Evolutionary conservation across 2,888 invertebrate species (phyloP), one percentile per base, ranked within the genome.

Genomic region (Drosophila greeni): DNA sequence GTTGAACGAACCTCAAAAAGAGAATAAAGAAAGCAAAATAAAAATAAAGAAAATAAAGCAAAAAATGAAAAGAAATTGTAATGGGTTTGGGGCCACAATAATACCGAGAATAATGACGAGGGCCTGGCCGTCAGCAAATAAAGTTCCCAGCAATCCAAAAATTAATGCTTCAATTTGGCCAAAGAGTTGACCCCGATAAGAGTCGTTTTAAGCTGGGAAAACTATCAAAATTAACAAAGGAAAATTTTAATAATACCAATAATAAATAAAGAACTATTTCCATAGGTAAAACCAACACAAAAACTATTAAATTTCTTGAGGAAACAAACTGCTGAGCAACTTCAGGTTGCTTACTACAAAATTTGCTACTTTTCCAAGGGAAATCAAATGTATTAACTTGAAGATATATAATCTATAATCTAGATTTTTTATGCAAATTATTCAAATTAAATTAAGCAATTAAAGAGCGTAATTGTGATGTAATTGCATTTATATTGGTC

Each of bases 1-100:
- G 66, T 66, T 66, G 62, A 66, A 66, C 24, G 70, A 66, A 66
- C 70, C 45, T 11, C 47, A 11, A 14, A 7, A 31, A 14, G n/a
- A n/a, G n/a, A 34, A 36, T 18, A 39, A 39, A 20, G 14, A 31
- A 29, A 6, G 9, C 12, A 39, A 47, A 45, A 4, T 11, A 9
- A 24, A 20, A 31, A 7, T 23, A 34, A 42, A n/a, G 29, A 56
- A 20, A 2, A 20, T 20, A 20, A 20, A 20, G 3, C 3, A 9
- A 9, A 18, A 18, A 59, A n/a, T 45, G n/a, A 43, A 29, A 42
- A 23, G 18, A 40, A 61, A 42, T 14, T 43, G 34, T 11, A 61
- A 43, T 34, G 36, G 26, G 58, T 14, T n/a, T 11, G 24, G 6
- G 14, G 39, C 20, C 31, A 37, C 24, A 5, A 16, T 42, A 24